Base-by-base conservation (phyloP, 64 coral and sea anemone genomes). In the Porites lutea region DNA sequence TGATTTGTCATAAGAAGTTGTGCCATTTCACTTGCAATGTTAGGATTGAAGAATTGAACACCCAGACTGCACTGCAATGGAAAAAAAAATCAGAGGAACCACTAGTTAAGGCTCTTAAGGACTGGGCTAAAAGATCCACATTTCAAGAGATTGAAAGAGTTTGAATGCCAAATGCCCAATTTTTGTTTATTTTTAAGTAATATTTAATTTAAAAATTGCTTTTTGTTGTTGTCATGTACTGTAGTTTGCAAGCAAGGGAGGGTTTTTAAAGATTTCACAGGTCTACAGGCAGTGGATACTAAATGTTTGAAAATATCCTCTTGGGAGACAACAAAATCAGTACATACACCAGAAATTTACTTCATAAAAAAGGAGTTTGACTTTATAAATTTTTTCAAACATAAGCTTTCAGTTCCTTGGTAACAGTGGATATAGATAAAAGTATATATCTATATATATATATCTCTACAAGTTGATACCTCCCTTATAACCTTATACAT, bases 21-120 rank as follows among this genome's bases (percentile, higher is more conserved):
- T 2, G 89, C 89, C 89, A 91, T 91, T n/a, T 91, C 89, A 46
- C 67, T 55, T 68, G 78, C 89, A 20, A 91, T 46, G 43, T 83
- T 91, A 74, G 89, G 89, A 46, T 83, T 91, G 21, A 20, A 72
- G 53, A 91, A 91, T 52, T 82, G 19, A 47, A 91, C 15, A 1
- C 64, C 89, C 18, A 91, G 78, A 58, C 64, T 54, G 47, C 90
- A 92, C 81, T 92, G 12, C 8, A 44, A 60, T 23, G 12, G 57
- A 54, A 61, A 55, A 79, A 47, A 43, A 46, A 12, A n/a, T 71
- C 5, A 23, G 67, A 20, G 43, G 21, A 23, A 71, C 21, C 67
- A 71, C 67, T 27, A 71, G 6, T 27, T 71, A 71, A 15, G 21
- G 19, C 6, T 71, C 63, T 66, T 66, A 66, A 66, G 63, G 63